Conservation (phyloP, 2,113 vertebrate species). For the Grallaria varia region DNA sequence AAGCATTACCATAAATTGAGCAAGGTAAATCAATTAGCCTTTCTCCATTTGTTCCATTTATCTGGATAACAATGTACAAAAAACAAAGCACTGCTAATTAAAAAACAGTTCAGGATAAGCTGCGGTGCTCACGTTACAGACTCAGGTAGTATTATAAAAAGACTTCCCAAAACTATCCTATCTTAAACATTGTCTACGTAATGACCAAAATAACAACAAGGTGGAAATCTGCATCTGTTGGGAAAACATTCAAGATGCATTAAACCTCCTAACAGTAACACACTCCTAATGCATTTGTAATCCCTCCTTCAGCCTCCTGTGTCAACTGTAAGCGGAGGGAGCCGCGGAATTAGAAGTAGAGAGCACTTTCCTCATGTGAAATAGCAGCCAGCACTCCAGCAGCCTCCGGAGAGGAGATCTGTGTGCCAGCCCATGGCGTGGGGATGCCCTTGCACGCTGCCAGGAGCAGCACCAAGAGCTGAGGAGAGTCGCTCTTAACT, state of each 20-base stretch:
- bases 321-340: not conserved
- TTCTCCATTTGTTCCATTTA: slow-evolving; percentile 58
- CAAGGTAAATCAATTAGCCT: slow-evolving; percentile 70
- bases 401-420: not conserved
- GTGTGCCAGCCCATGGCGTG: fast-evolving
- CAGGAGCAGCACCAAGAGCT: fast-evolving
- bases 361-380: fast-evolving
- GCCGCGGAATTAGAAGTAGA: not conserved
- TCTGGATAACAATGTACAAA: slow-evolving; percentile 53
- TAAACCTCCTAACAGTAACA: not conserved
- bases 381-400: not conserved
- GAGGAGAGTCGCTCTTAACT: not conserved
- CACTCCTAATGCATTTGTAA: not conserved
- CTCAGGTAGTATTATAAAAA: slow-evolving; percentile 62
- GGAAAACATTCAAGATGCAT: not conserved
- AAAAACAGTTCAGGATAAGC: slow-evolving; percentile 74
- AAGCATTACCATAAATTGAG: not conserved
- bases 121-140: slow-evolving; percentile 72
- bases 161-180: slow-evolving; percentile 68
- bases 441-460: fast-evolving
- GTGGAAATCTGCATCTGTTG: not conserved
- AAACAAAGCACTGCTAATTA: slow-evolving; percentile 67
- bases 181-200: slow-evolving; percentile 69
- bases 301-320: not conserved
- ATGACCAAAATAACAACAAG: slow-evolving; percentile 2